phyloP scores from a whole-genome alignment of 2,113 vertebrate genomes.

The Rousettus leschenaultii region DNA sequence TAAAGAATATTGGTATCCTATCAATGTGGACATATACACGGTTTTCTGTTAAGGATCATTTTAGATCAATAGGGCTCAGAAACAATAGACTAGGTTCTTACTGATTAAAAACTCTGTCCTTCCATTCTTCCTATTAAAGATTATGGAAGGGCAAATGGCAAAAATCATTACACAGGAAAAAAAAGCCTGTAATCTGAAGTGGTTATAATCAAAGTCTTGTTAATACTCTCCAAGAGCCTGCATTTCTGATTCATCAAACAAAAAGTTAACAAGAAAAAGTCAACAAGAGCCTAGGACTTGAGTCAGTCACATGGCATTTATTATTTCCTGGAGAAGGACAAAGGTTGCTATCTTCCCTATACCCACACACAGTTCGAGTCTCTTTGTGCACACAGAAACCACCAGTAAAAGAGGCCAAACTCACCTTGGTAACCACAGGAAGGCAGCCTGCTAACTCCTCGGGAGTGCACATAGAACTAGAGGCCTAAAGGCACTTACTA shows the following conservation, averaged over 20 bases:
- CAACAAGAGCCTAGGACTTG: neutral
- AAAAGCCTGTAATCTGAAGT: conserved; percentile 35
- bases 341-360: conserved; percentile 33
- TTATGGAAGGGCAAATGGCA: conserved; percentile 29
- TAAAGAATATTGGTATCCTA: neutral
- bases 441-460: neutral
- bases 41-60: conserved; percentile 3
- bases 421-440: neutral
- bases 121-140: conserved; percentile 19
- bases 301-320: conserved; percentile 10
- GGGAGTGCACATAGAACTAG: neutral
- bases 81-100: neutral
- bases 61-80: neutral
- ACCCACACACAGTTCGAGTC: neutral
- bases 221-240: conserved; percentile 57
- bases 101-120: conserved; percentile 5
- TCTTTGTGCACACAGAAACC: conserved; percentile 31
- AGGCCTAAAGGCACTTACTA: neutral
- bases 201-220: conserved; percentile 61
- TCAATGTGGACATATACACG: neutral
- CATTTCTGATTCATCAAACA: conserved; percentile 58
- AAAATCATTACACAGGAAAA: conserved; percentile 60
- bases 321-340: conserved; percentile 35
- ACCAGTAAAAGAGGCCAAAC: neutral
- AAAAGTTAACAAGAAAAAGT: conserved; percentile 74